Evolutionary conservation across 2,113 vertebrate genomes (phyloP).

Genomic region (Crotalus viridis): DNA sequence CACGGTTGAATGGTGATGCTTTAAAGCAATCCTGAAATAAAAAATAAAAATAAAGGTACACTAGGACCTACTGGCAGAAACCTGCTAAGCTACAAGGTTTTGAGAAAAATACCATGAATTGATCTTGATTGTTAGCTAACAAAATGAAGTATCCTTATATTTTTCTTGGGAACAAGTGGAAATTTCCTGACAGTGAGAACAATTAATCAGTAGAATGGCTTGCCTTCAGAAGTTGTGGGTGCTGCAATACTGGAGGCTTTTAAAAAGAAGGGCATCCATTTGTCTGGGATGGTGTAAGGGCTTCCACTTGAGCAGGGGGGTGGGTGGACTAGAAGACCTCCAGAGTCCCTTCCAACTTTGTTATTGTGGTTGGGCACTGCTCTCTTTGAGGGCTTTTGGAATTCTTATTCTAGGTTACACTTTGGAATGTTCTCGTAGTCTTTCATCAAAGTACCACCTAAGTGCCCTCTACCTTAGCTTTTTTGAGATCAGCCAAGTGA

Average conservation of each 20-base stretch:
- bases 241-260: not conserved
- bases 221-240: not conserved
- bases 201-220: not conserved
- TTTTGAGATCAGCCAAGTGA: not conserved
- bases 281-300: not conserved
- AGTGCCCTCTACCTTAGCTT: not conserved
- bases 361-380: not conserved
- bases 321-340: not conserved
- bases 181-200: not conserved
- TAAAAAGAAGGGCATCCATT: not conserved
- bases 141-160: not conserved
- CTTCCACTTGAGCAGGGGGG: no score
- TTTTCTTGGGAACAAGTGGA: not conserved
- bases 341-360: not conserved
- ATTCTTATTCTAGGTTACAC: not conserved
- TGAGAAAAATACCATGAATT: not conserved
- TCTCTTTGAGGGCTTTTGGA: not conserved
- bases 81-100: not conserved
- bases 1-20: not conserved
- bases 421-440: not conserved
- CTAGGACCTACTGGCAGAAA: not conserved
- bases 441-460: not conserved
- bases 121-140: not conserved
- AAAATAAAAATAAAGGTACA: not conserved
- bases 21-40: not conserved